phyloP scores from a whole-genome alignment of 2,113 vertebrate genomes.

The Microtus richardsoni region DNA sequence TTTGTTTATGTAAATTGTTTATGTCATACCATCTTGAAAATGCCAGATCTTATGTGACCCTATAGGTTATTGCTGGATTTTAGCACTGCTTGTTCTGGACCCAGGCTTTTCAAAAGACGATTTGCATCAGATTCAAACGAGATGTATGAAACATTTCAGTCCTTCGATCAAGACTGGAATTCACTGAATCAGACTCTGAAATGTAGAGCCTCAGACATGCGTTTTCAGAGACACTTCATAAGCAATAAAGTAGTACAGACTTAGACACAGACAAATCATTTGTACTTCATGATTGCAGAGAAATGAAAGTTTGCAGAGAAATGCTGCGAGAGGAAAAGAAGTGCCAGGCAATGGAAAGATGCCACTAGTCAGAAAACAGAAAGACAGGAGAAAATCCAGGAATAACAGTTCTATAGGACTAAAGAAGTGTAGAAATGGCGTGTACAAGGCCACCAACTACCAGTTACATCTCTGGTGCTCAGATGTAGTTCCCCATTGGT shows the following conservation, averaged over 20 bases:
- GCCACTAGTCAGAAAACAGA: not conserved
- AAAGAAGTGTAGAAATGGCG: not conserved
- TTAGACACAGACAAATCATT: not conserved
- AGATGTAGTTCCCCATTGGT: not conserved
- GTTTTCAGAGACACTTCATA: not conserved
- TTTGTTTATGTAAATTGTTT: not conserved
- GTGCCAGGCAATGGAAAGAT: not conserved
- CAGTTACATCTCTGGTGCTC: not conserved
- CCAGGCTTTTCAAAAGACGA: conserved; percentile 6
- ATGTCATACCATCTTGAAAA: not conserved
- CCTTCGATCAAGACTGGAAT: not conserved
- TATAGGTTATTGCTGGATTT: conserved; percentile 28
- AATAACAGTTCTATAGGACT: not conserved
- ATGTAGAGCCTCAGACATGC: not conserved
- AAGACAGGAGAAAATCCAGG: not conserved
- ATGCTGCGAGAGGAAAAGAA: not conserved
- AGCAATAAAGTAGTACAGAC: not conserved
- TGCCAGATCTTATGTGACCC: not conserved
- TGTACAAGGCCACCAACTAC: not conserved
- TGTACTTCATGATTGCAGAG: not conserved
- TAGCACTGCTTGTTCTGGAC: not conserved
- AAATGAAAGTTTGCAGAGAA: not conserved
- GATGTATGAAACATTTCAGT: conserved; percentile 18
- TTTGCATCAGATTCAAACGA: not conserved
- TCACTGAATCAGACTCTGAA: not conserved